These are phyloP conservation scores for Lampropteryx suffumata DNA, from an alignment of 2,888 invertebrate species.

Conservation along the genomic window DNA sequence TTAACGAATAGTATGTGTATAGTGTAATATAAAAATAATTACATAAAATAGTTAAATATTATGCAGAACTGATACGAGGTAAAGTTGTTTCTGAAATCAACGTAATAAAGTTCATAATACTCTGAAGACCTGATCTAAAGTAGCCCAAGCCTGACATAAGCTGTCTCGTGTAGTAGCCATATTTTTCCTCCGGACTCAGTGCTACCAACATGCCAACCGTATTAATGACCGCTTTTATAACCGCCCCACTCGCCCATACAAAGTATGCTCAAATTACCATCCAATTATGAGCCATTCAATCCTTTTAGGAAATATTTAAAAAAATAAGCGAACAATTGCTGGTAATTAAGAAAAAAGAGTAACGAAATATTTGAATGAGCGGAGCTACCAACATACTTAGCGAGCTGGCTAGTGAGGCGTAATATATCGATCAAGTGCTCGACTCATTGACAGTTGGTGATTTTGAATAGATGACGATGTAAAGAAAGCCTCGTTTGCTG, in stretches of 20 bases:
- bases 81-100: too few species aligned
- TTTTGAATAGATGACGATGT: neutral
- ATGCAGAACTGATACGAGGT: too few species aligned
- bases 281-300: slow-evolving; percentile 81
- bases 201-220: slow-evolving; percentile 52
- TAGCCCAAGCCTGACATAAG: neutral
- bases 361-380: slow-evolving; percentile 59
- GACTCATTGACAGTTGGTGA: slow-evolving; percentile 12
- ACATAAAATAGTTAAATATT: too few species aligned
- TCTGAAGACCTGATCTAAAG: neutral
- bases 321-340: slow-evolving; percentile 71
- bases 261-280: slow-evolving; percentile 78
- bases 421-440: slow-evolving; percentile 34
- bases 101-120: neutral
- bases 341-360: slow-evolving; percentile 76
- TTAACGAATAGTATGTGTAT: too few species aligned
- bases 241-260: slow-evolving; percentile 68
- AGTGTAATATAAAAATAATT: too few species aligned
- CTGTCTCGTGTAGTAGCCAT: slow-evolving; percentile 23
- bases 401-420: slow-evolving; percentile 59
- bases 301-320: slow-evolving; percentile 68
- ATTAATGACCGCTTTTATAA: slow-evolving; percentile 68
- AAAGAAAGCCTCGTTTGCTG: too few species aligned
- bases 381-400: slow-evolving; percentile 69
- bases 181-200: slow-evolving; percentile 21